Evolutionary conservation across 92 coral and sea anemone species (phyloP).

Genomic region (Heteractis magnifica): DNA sequence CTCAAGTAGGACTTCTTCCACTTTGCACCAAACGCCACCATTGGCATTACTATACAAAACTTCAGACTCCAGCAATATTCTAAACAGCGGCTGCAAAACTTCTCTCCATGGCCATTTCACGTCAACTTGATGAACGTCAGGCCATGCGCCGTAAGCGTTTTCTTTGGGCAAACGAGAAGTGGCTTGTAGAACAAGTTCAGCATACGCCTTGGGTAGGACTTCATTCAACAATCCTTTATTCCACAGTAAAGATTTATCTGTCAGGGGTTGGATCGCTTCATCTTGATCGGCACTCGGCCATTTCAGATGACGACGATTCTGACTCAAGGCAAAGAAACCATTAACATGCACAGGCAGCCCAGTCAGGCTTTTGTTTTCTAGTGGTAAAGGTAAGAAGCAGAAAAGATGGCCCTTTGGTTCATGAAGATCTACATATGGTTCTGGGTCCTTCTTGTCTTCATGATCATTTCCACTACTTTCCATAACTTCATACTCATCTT

Average conservation of each 20-base stretch:
- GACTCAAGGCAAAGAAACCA: slow-evolving; percentile 82
- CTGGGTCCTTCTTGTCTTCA: background rate
- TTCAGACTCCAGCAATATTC: slow-evolving; percentile 8
- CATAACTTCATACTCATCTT: too few relatives aligned
- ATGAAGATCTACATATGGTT: slow-evolving; percentile 62
- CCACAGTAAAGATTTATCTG: slow-evolving; percentile 74
- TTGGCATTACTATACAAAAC: slow-evolving; percentile 49
- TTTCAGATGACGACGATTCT: slow-evolving; percentile 76
- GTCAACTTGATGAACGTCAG: slow-evolving; percentile 46
- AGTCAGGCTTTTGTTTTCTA: slow-evolving; percentile 65
- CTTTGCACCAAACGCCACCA: slow-evolving; percentile 64
- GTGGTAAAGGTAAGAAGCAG: slow-evolving; percentile 73
- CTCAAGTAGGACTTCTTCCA: slow-evolving; percentile 48
- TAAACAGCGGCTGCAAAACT: slow-evolving; percentile 25
- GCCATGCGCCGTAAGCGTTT: slow-evolving; percentile 66
- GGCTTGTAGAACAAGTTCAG: slow-evolving; percentile 44
- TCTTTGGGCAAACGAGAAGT: slow-evolving; percentile 12
- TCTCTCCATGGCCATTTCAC: slow-evolving; percentile 65
- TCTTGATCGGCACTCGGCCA: slow-evolving; percentile 69
- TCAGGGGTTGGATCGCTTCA: slow-evolving; percentile 19
- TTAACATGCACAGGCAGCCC: slow-evolving; percentile 85
- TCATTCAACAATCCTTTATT: slow-evolving; percentile 65
- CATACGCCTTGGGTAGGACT: slow-evolving; percentile 63
- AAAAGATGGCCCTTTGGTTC: slow-evolving; percentile 66
- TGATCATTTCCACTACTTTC: too few relatives aligned